phyloP scores from a whole-genome alignment of 2,797 vertebrate species.

The Selene dorsalis region DNA sequence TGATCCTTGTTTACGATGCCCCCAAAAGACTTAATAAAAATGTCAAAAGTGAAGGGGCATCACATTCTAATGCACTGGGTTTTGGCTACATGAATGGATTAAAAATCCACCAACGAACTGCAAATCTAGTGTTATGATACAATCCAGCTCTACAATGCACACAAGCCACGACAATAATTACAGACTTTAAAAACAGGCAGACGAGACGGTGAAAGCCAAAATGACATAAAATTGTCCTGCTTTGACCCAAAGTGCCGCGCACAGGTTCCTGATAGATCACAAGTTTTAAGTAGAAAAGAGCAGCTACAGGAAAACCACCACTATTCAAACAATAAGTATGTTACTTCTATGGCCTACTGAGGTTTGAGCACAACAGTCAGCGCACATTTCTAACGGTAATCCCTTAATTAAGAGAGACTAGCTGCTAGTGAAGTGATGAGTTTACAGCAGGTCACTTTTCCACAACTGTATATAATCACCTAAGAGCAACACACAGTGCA shows the following conservation, averaged over 20 bases:
- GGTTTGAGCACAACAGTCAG: background rate
- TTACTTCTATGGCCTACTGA: constrained; percentile 20
- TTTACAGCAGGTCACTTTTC: background rate
- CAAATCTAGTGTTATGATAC: constrained; percentile 12
- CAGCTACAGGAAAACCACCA: constrained; percentile 56
- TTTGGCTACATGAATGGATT: constrained; percentile 28
- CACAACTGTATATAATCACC: background rate
- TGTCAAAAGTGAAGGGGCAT: constrained; percentile 10
- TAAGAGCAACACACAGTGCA: constrained; percentile 1
- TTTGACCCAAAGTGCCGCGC: constrained; percentile 63
- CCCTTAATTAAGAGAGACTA: background rate
- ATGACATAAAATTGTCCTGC: constrained; percentile 45
- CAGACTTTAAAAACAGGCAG: constrained; percentile 51
- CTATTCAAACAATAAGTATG: constrained; percentile 39
- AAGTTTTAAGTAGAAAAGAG: constrained; percentile 62
- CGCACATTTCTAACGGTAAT: background rate
- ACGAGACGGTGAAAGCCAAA: constrained; percentile 49
- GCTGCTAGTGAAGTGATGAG: background rate
- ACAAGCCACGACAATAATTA: constrained; percentile 36
- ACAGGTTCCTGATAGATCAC: constrained; percentile 66
- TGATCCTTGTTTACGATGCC: background rate
- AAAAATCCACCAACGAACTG: constrained; percentile 1
- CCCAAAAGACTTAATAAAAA: background rate
- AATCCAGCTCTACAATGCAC: constrained; percentile 27
- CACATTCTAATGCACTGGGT: constrained; percentile 23